Evolutionary conservation across 2,797 vertebrate species (phyloP).

Genomic region (Denticeps clupeoides): DNA sequence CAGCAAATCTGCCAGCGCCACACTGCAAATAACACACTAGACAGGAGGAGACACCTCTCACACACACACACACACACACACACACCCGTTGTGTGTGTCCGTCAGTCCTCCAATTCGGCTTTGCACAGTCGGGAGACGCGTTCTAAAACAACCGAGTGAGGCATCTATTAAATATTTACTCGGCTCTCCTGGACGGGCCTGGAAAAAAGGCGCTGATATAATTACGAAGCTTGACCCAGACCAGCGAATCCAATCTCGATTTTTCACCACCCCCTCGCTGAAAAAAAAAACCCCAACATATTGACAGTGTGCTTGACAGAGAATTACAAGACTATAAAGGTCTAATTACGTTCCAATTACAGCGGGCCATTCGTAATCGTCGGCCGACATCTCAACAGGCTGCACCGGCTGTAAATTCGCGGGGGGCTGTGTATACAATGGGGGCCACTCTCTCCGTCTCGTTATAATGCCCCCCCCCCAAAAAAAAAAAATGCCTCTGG

Average conservation of each 20-base stretch:
- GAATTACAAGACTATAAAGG: conserved; percentile 64
- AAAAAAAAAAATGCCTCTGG: not conserved
- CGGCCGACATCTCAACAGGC: conserved; percentile 48
- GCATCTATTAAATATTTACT: conserved; percentile 3
- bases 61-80: not conserved
- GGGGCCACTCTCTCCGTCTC: conserved; percentile 11
- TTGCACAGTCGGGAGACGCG: too few relatives aligned
- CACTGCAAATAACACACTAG: conserved; percentile 37
- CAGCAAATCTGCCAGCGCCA: conserved; percentile 61
- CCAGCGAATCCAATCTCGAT: conserved; percentile 54
- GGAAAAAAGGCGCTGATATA: conserved; percentile 13
- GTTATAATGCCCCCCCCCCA: conserved; percentile 7
- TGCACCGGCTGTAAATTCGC: conserved; percentile 46
- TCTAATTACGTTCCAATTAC: conserved; percentile 63
- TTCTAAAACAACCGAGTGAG: not conserved
- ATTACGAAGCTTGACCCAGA: conserved; percentile 43
- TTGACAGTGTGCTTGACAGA: conserved; percentile 60
- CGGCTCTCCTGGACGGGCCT: not conserved
- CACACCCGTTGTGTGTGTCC: not conserved
- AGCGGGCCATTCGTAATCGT: conserved; percentile 55
- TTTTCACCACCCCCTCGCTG: conserved; percentile 41
- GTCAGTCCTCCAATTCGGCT: not conserved
- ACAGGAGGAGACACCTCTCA: conserved; percentile 50
- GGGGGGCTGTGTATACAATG: conserved; percentile 16
- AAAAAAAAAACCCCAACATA: conserved; percentile 62